Evolutionary conservation across 2,888 invertebrate species (phyloP), one percentile per base, ranked within the genome.

Genomic region (Apamea epomidion): DNA sequence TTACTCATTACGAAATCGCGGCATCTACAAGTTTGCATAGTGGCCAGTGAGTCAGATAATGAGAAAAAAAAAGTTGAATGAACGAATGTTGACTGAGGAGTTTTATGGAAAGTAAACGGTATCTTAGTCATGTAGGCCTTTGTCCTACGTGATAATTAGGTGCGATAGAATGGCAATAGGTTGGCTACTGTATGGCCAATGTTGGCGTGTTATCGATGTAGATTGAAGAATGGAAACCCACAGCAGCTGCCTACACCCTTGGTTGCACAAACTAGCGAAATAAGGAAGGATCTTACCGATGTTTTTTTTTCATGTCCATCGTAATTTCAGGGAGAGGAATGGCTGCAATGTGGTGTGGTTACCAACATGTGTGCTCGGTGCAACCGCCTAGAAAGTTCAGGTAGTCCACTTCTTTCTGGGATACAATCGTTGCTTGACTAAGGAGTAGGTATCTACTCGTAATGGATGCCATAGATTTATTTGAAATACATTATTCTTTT

Each of bases 71-170:
- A 86, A 80, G 82, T 87, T 83, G 79, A 88, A 87, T 86, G 88
- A 89, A 85, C 83, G 54, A 80, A 82, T 82, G 74, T 68, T 84
- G 84, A 83, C 74, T 45, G 73, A 81, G 42, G 70, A 78, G 70
- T 79, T 77, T 83, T 70, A 74, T 75, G 82, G 32, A 74, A 87
- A 76, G 67, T 74, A 76, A 86, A 91, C 89, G 87, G 76, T 86
- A 77, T 65, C 67, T 81, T 68, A 65, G 86, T 89, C 90, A 91
- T 88, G 91, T 90, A 89, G 70, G 85, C 87, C 75, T 76, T 83
- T 81, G 76, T 77, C 60, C 74, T 83, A 84, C 82, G 80, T 83
- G 85, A 65, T 85, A n/a, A 64, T 79, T 73, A n/a, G 32, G 42
- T 25, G 25, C 5, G 62, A 21, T 69, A 14, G 2, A 37, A 42